Conservation (phyloP, 2,797 vertebrate genomes). For the Pempheris klunzingeri region DNA sequence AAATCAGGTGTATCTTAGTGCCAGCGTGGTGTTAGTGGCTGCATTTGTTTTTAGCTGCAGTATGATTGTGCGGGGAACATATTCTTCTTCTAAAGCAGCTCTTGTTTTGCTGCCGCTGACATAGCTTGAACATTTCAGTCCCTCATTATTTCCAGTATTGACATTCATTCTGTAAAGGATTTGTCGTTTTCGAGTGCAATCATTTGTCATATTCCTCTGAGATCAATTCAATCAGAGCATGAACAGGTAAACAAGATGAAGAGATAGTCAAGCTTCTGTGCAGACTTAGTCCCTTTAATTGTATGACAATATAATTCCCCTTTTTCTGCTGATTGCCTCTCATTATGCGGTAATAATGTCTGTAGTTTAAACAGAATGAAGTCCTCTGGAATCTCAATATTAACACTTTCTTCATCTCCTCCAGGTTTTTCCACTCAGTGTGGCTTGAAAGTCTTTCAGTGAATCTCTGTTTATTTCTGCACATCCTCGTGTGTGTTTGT, state of each 20-base stretch:
- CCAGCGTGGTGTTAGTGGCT: conserved; percentile 41
- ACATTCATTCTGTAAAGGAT: conserved; percentile 43
- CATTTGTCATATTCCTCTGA: conserved; percentile 36
- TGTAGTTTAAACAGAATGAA: conserved; percentile 22
- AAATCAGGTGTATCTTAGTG: conserved; percentile 38
- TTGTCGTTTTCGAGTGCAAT: conserved; percentile 46
- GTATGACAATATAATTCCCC: conserved; percentile 28
- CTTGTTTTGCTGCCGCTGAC: conserved; percentile 45
- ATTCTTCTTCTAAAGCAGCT: conserved; percentile 18
- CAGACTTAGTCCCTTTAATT: conserved; percentile 20
- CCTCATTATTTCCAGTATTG: conserved; percentile 64
- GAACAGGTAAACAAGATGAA: conserved; percentile 44
- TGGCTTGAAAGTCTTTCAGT: conserved; percentile 27
- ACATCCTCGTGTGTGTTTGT: conserved; percentile 27
- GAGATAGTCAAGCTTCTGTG: neutral
- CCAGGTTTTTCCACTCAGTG: neutral
- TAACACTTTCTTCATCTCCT: conserved; percentile 28
- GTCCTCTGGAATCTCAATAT: conserved; percentile 34
- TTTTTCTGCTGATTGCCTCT: conserved; percentile 45
- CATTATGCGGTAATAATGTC: conserved; percentile 24
- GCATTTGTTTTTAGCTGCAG: conserved; percentile 59
- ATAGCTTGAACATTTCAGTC: conserved; percentile 37
- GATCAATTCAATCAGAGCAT: conserved; percentile 47
- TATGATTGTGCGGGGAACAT: conserved; percentile 37
- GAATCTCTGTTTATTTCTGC: conserved; percentile 28